Percentiles rank a stretch among this genome's conserved stretches.
Conservation (phyloP, 2,797 vertebrate species). For the Chromobotia macracanthus region DNA sequence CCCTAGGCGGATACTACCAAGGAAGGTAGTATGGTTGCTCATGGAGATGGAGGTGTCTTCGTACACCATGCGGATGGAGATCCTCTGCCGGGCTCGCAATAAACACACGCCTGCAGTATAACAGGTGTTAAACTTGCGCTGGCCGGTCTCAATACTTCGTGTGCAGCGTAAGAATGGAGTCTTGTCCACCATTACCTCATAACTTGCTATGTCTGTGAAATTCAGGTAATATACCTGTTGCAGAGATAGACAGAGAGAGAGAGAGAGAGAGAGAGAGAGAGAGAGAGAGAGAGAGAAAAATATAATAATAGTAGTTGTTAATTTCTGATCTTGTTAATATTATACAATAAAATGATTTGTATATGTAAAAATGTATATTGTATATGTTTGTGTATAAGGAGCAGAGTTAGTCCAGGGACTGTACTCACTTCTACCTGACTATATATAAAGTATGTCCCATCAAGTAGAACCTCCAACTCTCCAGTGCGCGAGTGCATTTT, state of each 20-base stretch:
- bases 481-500: constrained; percentile 88
- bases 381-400: constrained; percentile 35
- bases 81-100: constrained; percentile 85
- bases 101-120: constrained; percentile 86
- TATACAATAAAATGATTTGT: no score
- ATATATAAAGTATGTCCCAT: constrained; percentile 94
- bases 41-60: constrained; percentile 90
- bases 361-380: neutral
- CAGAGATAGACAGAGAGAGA: neutral
- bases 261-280: neutral
- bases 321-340: neutral
- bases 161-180: constrained; percentile 88
- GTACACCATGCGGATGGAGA: constrained; percentile 87
- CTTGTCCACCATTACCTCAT: constrained; percentile 88
- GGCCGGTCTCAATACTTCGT: constrained; percentile 86
- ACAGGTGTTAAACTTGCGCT: constrained; percentile 90
- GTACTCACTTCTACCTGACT: constrained; percentile 97
- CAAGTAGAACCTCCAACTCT: constrained; percentile 89
- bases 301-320: neutral
- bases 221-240: constrained; percentile 89
- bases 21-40: constrained; percentile 90
- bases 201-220: constrained; percentile 89
- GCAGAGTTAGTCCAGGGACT: constrained; percentile 85
- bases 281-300: no score
- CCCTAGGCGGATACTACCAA: constrained; percentile 86